Evolutionary conservation across 1,140 invertebrate genomes (phyloP).

Genomic region (Temnothorax curvispinosus): DNA sequence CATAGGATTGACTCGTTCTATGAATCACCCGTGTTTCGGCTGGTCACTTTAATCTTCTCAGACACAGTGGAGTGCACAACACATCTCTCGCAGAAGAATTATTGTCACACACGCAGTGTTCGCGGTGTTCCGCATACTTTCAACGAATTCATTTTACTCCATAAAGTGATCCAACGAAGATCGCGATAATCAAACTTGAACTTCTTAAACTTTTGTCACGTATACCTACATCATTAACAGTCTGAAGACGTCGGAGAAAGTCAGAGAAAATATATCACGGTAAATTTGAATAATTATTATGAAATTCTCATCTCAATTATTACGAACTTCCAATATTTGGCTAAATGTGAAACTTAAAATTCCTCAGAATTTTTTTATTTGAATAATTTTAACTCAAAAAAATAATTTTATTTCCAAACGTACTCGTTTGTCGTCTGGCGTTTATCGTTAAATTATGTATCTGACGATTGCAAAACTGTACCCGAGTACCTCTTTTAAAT

Average conservation of each 20-base stretch:
- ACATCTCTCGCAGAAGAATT: slow-evolving; percentile 11
- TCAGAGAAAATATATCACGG: neutral
- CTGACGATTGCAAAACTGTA: neutral
- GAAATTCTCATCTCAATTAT: neutral
- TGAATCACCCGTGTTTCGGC: slow-evolving; percentile 17
- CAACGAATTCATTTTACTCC: neutral
- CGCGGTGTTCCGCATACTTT: slow-evolving; percentile 24
- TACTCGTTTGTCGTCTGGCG: neutral
- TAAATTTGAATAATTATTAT: slow-evolving; percentile 12
- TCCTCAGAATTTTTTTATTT: neutral
- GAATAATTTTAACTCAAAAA: neutral
- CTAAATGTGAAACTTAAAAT: neutral
- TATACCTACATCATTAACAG: neutral
- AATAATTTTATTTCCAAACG: neutral
- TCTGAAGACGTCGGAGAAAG: neutral
- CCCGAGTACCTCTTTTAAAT: neutral
- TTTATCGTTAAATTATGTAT: neutral
- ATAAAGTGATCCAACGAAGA: neutral
- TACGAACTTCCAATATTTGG: neutral
- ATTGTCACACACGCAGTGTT: slow-evolving; percentile 32
- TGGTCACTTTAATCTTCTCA: neutral
- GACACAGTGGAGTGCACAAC: slow-evolving; percentile 20
- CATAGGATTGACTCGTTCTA: neutral
- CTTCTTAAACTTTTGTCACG: neutral
- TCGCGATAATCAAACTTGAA: slow-evolving; percentile 14